Conservation (phyloP, 2,113 vertebrate genomes). For the Callithrix jacchus region DNA sequence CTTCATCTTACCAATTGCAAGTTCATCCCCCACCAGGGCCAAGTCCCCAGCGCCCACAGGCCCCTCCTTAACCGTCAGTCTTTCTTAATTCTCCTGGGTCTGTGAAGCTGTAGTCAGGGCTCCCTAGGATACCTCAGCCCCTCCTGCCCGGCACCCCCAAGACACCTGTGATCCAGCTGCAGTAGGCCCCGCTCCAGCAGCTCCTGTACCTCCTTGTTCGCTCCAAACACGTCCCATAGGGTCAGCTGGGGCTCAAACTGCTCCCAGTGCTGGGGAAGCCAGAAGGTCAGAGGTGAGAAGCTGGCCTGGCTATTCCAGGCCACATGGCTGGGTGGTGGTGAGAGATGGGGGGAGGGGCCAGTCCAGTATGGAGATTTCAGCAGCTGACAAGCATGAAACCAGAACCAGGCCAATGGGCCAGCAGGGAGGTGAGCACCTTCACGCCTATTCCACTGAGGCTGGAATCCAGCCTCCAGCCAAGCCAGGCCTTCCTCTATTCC, state of each 20-base stretch:
- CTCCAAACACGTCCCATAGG: slow-evolving; percentile 84
- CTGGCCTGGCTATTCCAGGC: background rate
- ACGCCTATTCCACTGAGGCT: background rate
- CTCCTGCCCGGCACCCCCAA: background rate
- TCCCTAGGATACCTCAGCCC: rapidly evolving
- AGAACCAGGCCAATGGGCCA: background rate
- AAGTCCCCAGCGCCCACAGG: rapidly evolving
- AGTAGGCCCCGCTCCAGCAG: slow-evolving; percentile 83
- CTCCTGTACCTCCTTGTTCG: slow-evolving; percentile 76
- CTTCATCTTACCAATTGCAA: background rate
- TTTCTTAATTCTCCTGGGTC: background rate
- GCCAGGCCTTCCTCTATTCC: background rate
- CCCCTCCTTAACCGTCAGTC: background rate
- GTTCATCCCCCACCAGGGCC: background rate
- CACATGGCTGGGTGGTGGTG: rapidly evolving
- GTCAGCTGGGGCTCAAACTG: slow-evolving; percentile 83
- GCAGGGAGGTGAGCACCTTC: background rate
- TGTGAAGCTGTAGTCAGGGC: background rate
- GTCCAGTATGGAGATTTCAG: background rate
- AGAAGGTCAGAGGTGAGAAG: background rate
- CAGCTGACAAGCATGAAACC: background rate
- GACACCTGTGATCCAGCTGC: slow-evolving; percentile 89
- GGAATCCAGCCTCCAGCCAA: background rate
- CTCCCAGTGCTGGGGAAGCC: slow-evolving; percentile 88
- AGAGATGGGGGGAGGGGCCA: background rate